Conservation (phyloP, 2,797 vertebrate species). For the Delichon dasypus region DNA sequence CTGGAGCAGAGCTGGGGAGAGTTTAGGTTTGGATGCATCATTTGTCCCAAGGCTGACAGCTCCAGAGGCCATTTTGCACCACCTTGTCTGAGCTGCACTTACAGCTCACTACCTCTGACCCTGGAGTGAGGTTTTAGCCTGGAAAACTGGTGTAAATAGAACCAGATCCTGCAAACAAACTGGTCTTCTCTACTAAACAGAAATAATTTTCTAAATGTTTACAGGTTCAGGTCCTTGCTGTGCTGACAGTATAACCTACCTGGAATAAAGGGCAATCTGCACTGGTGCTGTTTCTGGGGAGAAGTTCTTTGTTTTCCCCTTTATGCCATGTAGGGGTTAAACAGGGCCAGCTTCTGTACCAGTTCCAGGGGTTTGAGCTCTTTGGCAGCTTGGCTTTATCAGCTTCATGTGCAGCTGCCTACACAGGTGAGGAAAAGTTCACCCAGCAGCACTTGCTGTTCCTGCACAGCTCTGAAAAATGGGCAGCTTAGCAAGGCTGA, state of each 20-base stretch:
- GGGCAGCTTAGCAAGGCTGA: not conserved
- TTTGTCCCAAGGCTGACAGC: not conserved
- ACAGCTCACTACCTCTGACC: not conserved
- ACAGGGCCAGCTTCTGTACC: not conserved
- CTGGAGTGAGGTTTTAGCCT: not conserved
- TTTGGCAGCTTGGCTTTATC: not conserved
- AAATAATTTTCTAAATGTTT: not conserved
- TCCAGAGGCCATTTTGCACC: not conserved
- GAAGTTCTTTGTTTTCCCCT: not conserved
- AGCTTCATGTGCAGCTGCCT: not conserved
- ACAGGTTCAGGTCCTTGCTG: not conserved
- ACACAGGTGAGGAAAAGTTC: not conserved
- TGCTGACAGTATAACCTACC: not conserved
- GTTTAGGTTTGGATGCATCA: not conserved
- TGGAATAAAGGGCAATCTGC: not conserved
- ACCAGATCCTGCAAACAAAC: not conserved
- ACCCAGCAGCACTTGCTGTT: rapidly evolving
- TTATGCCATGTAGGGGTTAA: not conserved
- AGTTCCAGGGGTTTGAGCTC: not conserved
- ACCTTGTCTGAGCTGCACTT: not conserved
- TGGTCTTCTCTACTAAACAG: not conserved
- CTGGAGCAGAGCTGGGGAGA: not conserved
- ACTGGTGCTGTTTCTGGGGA: not conserved
- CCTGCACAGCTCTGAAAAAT: not conserved
- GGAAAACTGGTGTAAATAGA: not conserved